These are phyloP conservation scores for Mastomys coucha DNA, from an alignment of 2,113 vertebrate genomes.

Conservation along the genomic window DNA sequence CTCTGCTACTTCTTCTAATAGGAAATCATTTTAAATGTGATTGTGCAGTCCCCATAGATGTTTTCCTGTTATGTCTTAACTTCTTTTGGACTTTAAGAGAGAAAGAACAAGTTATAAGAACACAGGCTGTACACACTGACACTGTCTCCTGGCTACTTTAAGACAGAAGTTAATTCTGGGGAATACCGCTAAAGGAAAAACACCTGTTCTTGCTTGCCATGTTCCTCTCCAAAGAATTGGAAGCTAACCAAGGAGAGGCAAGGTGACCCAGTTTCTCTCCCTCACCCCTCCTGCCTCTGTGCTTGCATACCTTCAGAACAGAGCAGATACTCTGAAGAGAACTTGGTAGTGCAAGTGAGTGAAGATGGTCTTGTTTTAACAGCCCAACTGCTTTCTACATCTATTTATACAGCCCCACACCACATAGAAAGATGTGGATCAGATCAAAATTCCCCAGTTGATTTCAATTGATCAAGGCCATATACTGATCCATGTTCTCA, in stretches of 20 bases:
- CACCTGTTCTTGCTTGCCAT: background rate
- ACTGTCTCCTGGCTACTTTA: background rate
- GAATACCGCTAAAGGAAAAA: background rate
- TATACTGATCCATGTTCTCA: too few relatives aligned
- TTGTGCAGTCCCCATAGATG: background rate
- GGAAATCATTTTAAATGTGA: background rate
- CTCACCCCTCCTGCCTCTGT: background rate
- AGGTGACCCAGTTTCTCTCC: background rate
- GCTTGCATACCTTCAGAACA: background rate
- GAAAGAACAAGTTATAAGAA: slow-evolving; percentile 26
- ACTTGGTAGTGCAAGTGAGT: background rate
- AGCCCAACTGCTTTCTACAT: slow-evolving; percentile 46
- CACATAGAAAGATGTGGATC: background rate
- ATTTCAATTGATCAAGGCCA: background rate
- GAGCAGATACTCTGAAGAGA: slow-evolving; percentile 30
- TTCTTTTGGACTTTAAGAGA: slow-evolving; percentile 11
- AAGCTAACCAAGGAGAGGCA: background rate
- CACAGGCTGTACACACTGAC: background rate
- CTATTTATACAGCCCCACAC: slow-evolving; percentile 30
- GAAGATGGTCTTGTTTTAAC: slow-evolving; percentile 62
- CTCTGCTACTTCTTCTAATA: background rate
- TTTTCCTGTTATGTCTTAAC: background rate
- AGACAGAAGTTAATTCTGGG: slow-evolving; percentile 3
- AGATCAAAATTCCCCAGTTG: background rate
- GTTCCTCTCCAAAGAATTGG: slow-evolving; percentile 35